Base-by-base conservation (phyloP, 1,140 invertebrate genomes). In the Oedothorax gibbosus region DNA sequence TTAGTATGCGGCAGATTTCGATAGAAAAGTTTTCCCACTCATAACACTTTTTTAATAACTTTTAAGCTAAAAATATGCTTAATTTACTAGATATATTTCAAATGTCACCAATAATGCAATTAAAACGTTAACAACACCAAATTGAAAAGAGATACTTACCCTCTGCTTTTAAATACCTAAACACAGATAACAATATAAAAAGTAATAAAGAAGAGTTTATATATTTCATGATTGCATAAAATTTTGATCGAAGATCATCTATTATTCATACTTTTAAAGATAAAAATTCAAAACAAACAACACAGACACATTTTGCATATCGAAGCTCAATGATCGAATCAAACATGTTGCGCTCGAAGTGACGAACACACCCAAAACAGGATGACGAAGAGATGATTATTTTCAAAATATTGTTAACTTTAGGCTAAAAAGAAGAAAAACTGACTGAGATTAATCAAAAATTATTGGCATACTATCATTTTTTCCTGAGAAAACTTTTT, bases 361-460 rank as follows among this genome's bases (percentile, higher is more conserved):
- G 35, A 75, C 60, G 78, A 81, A 81, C 78, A 81, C 78, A 82
- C 69, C 81, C 81, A 56, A 84, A 84, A 65, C 62, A 68, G 35
- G 81, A 75, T 84, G 81, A 84, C 81, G 81, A 84, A 75, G 35
- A 15, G 64, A 51, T 62, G 64, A 49, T 35, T 35, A 35, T 35
- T 35, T 35, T 35, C 35, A 35, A 35, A 35, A 35, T 35, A 35
- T 35, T 35, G 5, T 35, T 35, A 35, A 35, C 1, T 2, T 35
- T 35, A 35, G 35, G 5, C 35, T 1, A 35, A 35, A 35, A 2
- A 2, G 35, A 35, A 35, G 1, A 35, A 35, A 35, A 2, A 35
- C 1, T 35, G 5, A 1, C 5, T 35, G 35, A 35, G 5, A 35
- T 35, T 2, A 35, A 35, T 35, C 5, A 18, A 73, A 57, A 68